These are phyloP conservation scores for Solen grandis DNA, from an alignment of 1,140 invertebrate species.

Conservation along the genomic window DNA sequence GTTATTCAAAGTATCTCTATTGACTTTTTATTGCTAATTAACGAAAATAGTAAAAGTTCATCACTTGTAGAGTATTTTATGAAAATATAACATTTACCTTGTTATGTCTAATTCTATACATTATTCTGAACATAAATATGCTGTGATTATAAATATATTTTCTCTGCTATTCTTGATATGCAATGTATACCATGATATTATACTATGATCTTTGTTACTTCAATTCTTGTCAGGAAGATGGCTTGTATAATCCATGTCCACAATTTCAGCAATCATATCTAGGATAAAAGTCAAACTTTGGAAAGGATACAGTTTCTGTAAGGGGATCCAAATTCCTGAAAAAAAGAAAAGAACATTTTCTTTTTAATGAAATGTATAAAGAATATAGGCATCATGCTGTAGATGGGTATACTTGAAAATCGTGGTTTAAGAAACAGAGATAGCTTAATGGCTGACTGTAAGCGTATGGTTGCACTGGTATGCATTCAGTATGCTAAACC, in stretches of 20 bases:
- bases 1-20: too few species aligned
- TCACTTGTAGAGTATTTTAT: too few species aligned
- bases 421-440: not conserved
- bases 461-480: not conserved
- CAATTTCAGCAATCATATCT: too few species aligned
- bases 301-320: conserved; percentile 94
- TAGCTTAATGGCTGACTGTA: not conserved
- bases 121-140: not conserved
- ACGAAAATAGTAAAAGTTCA: too few species aligned
- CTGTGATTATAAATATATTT: not conserved
- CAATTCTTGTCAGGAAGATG: not conserved
- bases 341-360: conserved; percentile 65
- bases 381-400: too few species aligned
- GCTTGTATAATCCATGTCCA: not conserved
- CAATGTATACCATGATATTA: not conserved
- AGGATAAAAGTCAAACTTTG: not conserved
- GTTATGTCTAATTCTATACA: too few species aligned
- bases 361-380: too few species aligned
- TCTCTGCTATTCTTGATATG: not conserved
- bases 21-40: too few species aligned
- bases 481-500: not conserved
- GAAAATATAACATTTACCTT: too few species aligned
- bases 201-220: not conserved
- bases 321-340: conserved; percentile 96
- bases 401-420: too few species aligned